Percentiles rank a stretch among this genome's conserved stretches.
These are phyloP conservation scores for Zophobas morio DNA, from an alignment of 1,140 invertebrate species.

Conservation along the genomic window DNA sequence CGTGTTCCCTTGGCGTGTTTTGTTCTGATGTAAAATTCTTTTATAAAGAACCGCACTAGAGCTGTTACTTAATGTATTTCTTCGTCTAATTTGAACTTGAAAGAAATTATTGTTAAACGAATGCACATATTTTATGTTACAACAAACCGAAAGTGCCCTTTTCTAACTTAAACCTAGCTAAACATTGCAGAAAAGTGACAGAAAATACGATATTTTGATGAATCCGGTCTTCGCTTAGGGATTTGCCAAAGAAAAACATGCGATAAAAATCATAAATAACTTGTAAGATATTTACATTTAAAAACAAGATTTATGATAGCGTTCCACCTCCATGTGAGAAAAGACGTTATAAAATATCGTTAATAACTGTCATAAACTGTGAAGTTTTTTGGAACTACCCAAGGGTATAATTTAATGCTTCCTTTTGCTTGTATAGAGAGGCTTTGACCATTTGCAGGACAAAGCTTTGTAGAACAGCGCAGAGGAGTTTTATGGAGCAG, in stretches of 20 bases:
- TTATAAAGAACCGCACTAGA: constrained; percentile 28
- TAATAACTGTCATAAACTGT: constrained; percentile 47
- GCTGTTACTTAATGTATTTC: constrained; percentile 18
- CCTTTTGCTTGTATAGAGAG: constrained; percentile 39
- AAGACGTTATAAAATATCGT: constrained; percentile 47
- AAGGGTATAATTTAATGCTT: constrained; percentile 48
- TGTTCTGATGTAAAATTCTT: constrained; percentile 34
- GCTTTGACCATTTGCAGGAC: constrained; percentile 43
- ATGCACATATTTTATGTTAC: neutral
- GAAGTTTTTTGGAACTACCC: constrained; percentile 44
- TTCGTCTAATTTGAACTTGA: constrained; percentile 20
- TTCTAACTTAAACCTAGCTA: no score
- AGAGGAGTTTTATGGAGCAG: constrained; percentile 10
- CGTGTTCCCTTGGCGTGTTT: constrained; percentile 28
- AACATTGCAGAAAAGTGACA: no score
- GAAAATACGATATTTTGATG: neutral
- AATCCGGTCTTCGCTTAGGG: neutral
- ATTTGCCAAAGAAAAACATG: constrained; percentile 3
- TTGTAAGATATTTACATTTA: constrained; percentile 37
- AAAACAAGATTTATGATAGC: constrained; percentile 41
- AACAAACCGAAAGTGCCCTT: no score
- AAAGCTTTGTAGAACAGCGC: constrained; percentile 39
- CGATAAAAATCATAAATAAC: constrained; percentile 25
- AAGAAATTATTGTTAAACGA: neutral
- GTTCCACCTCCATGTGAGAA: constrained; percentile 35